A percentile compares a stretch with the other conserved stretches of the same genome.
Conservation (phyloP, 2,113 vertebrate species). For the Toxostoma redivivum region DNA sequence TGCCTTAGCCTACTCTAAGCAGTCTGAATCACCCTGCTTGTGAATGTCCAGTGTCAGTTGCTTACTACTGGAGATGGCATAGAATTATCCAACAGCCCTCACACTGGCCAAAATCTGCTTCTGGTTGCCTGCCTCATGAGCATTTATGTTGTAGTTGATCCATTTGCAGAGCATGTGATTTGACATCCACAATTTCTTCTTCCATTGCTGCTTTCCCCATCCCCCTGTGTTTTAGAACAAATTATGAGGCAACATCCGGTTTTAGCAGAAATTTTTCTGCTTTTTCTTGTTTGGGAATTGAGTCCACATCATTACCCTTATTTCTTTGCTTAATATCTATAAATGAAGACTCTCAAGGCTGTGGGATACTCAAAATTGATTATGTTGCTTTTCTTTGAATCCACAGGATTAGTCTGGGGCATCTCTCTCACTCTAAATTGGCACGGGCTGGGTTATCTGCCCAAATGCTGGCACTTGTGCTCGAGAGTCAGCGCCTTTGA, state of each 20-base stretch:
- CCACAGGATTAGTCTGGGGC: not conserved
- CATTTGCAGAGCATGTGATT: not conserved
- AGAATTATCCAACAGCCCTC: not conserved
- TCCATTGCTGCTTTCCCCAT: not conserved
- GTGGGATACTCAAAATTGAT: not conserved
- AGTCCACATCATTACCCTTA: not conserved
- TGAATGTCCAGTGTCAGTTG: rapidly evolving
- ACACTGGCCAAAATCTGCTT: not conserved
- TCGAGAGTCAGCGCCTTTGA: slow-evolving; percentile 32
- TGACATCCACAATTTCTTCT: not conserved
- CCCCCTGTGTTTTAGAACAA: not conserved
- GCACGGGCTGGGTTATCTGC: not conserved
- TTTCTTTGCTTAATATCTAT: not conserved
- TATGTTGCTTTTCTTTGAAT: not conserved
- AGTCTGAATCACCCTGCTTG: not conserved
- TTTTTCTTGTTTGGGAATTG: not conserved
- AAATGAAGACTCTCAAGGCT: not conserved
- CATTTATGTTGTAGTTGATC: not conserved
- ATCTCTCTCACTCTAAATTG: slow-evolving; percentile 10
- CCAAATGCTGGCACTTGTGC: not conserved
- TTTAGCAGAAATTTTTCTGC: not conserved
- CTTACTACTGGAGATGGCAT: not conserved
- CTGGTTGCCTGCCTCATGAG: not conserved
- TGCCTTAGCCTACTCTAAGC: not conserved
- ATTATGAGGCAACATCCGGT: rapidly evolving